Evolutionary conservation across 2,113 vertebrate species (phyloP).

Genomic region (Cettia cetti): DNA sequence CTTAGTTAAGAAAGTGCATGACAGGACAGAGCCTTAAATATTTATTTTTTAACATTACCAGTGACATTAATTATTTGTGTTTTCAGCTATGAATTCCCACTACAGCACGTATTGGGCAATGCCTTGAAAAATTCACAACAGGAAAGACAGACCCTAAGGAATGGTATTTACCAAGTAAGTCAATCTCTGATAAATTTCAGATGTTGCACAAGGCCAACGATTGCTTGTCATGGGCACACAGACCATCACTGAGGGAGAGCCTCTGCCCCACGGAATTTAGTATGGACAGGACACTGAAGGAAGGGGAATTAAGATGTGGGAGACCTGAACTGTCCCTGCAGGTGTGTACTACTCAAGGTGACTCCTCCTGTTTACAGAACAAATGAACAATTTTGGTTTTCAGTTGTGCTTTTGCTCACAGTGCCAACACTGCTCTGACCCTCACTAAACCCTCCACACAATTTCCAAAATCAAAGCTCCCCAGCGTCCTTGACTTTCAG

Average conservation of each 20-base stretch:
- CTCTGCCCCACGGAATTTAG: neutral
- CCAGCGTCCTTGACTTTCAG: neutral
- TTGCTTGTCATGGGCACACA: neutral
- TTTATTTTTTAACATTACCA: neutral
- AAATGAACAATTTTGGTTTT: neutral
- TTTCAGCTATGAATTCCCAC: neutral
- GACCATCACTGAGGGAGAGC: neutral
- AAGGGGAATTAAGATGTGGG: neutral
- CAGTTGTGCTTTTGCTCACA: neutral
- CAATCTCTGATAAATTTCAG: neutral
- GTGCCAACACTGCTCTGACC: neutral
- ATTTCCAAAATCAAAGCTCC: neutral
- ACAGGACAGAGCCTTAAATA: neutral
- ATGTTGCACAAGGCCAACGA: neutral
- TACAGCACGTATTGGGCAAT: neutral
- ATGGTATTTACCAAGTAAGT: neutral
- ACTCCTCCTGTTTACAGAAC: neutral
- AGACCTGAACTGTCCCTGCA: neutral
- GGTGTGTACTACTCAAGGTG: neutral
- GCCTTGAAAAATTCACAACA: neutral
- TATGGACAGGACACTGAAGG: neutral
- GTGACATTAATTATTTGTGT: conserved; percentile 1
- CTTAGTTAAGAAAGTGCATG: neutral
- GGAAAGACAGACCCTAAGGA: neutral
- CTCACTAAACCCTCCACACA: neutral